Base-by-base conservation (phyloP, 2,888 invertebrate genomes). In the Leptinotarsa rubiginosa region DNA sequence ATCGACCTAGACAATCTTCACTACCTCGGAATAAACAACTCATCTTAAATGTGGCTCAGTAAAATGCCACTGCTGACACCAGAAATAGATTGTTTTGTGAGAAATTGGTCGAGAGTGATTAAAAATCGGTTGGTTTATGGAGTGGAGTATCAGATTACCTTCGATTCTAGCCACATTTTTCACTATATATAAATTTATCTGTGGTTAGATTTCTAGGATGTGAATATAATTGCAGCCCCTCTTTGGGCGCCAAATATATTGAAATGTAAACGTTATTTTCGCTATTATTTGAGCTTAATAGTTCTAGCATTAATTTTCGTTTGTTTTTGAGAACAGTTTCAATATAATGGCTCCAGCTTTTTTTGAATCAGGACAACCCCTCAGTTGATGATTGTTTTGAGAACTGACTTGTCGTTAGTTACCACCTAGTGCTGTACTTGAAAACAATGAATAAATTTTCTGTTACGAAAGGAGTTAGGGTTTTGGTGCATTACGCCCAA, bases 141-240 rank as follows among this genome's bases (percentile, higher is more conserved):
- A 52, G 15, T 52, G 52, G 52, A n/a, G 52, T 52, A 52, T 52
- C n/a, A 52, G 52, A n/a, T n/a, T 52, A 52, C n/a, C n/a, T 52
- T 52, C n/a, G n/a, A 52, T 41, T 41, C 41, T 41, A 41, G 41
- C 41, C 41, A 41, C 12, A 41, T 2, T 41, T 41, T 41, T 10
- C 41, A 41, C 12, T 41, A 41, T 41, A 41, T 41, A 41, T 12
- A 41, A 41, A 31, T 5, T 41, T 10, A 12, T 41, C 10, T 41
- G 41, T 41, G 41, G 41, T 41, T 41, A 41, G 41, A n/a, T 16
- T 16, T n/a, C n/a, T 15, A n/a, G 1, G 50, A 50, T 50, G 50
- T n/a, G n/a, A 16, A 15, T 16, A 50, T 16, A 50, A 50, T 50
- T 50, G 50, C 41, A 41, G 18, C 54, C 54, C 20, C 25, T 56